Evolutionary conservation across 92 coral and sea anemone species (phyloP).

Genomic region (Porites rus): DNA sequence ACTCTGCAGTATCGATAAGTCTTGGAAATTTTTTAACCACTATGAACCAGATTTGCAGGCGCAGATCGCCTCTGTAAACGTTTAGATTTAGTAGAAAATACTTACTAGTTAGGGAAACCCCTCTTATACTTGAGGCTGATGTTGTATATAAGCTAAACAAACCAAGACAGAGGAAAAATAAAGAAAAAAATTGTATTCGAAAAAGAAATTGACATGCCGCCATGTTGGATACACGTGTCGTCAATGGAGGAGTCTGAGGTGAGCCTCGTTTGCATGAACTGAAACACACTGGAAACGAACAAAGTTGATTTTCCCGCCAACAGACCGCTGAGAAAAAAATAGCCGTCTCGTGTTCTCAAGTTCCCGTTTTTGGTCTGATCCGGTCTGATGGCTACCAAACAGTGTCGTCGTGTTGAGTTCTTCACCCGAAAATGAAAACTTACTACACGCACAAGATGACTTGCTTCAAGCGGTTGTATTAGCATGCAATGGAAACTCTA

Average conservation of each 20-base stretch:
- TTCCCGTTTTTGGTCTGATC: neutral
- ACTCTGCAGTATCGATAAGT: no score
- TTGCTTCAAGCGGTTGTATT: neutral
- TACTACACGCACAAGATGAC: neutral
- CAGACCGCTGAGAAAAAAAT: constrained; percentile 6
- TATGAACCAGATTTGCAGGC: neutral
- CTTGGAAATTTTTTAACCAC: no score
- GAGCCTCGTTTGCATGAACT: constrained; percentile 24
- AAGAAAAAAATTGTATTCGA: constrained; percentile 25
- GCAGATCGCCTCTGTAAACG: neutral
- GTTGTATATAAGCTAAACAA: constrained; percentile 26
- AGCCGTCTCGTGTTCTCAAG: neutral
- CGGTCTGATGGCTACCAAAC: no score
- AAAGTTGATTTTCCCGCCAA: constrained; percentile 19
- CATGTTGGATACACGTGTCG: constrained; percentile 93
- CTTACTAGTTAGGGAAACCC: constrained; percentile 88
- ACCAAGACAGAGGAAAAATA: constrained; percentile 34
- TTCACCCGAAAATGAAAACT: neutral
- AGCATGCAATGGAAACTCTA: constrained; percentile 7
- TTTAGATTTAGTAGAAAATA: neutral
- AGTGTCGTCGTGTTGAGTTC: neutral
- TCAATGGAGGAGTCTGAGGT: constrained; percentile 6
- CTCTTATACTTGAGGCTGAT: constrained; percentile 61
- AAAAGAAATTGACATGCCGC: constrained; percentile 45
- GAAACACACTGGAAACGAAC: neutral